Base-by-base conservation (phyloP, 2,888 invertebrate species). In the Nomada fabriciana region DNA sequence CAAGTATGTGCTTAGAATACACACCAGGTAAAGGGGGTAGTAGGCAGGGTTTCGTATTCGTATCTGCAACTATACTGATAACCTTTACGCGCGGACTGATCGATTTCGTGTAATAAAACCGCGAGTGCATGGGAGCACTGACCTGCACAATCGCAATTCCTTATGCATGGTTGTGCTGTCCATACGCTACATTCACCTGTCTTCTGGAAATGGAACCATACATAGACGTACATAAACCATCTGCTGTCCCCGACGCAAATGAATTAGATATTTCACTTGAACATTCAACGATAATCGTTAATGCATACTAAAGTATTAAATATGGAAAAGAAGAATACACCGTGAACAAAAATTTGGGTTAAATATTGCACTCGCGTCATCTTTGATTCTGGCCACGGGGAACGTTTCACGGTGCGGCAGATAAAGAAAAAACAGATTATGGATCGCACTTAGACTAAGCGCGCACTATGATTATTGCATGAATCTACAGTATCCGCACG, bases 401-500 rank as follows among this genome's bases (percentile, higher is more conserved):
- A 67, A 20, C 11, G 23, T 59, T 59, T 60, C 42, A 42, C 9
- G 63, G 29, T 4, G 20, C 11, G 2, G 15, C 4, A 50, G 47
- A 55, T 23, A 29, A 47, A 52, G 25, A 29, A 52, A 18, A 52
- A 43, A 74, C 61, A 73, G 53, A 53, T 53, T 64, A 36, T 15
- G 29, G 64, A 83, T 82, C 86, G 85, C 85, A 83, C 83, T 82
- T 65, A 63, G 77, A 84, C 70, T 84, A 84, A 89, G 84, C 79
- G 84, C 84, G 69, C 82, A 83, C 83, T 84, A 89, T 89, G 90
- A 90, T 88, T 89, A 90, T 88, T 87, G 79, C 80, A 89, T 86
- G 85, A 90, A 90, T 89, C 84, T 80, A 82, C 73, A 73, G 79
- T 78, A 76, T 61, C 61, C 43, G 57, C 75, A 67, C 80, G 80